Percentiles rank a stretch among this genome's conserved stretches.
These are phyloP conservation scores for Microcebus ravelobensis DNA, from an alignment of 2,113 vertebrate species.

Conservation along the genomic window DNA sequence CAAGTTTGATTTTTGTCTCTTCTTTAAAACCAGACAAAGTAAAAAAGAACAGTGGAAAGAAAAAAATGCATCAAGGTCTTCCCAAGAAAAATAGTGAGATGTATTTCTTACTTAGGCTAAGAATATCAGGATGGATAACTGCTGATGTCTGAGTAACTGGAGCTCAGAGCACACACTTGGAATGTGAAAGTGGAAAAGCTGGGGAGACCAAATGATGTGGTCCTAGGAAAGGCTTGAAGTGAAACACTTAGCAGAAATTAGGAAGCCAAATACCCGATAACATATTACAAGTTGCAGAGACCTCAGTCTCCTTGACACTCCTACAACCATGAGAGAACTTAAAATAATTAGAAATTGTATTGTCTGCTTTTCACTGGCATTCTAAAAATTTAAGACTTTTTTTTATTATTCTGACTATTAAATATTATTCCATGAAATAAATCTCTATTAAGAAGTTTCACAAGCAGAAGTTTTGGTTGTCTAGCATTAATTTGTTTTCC, in stretches of 20 bases:
- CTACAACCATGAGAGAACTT: background rate
- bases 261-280: background rate
- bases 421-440: background rate
- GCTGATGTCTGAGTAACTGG: background rate
- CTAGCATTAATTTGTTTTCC: background rate
- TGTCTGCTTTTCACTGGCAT: background rate
- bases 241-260: background rate
- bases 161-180: background rate
- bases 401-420: background rate
- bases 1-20: background rate
- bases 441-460: background rate
- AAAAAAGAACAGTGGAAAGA: background rate
- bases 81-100: background rate
- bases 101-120: background rate
- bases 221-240: background rate
- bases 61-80: background rate
- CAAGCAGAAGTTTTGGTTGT: background rate
- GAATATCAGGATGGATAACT: no score
- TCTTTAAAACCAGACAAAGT: background rate
- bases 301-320: background rate
- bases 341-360: background rate
- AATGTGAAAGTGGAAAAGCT: background rate
- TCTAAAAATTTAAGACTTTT: background rate
- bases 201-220: no score
- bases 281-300: background rate